A percentile compares a stretch with the other conserved stretches of the same genome.
Evolutionary conservation across 1,140 invertebrate genomes (phyloP).

Genomic region (Ephestia elutella): DNA sequence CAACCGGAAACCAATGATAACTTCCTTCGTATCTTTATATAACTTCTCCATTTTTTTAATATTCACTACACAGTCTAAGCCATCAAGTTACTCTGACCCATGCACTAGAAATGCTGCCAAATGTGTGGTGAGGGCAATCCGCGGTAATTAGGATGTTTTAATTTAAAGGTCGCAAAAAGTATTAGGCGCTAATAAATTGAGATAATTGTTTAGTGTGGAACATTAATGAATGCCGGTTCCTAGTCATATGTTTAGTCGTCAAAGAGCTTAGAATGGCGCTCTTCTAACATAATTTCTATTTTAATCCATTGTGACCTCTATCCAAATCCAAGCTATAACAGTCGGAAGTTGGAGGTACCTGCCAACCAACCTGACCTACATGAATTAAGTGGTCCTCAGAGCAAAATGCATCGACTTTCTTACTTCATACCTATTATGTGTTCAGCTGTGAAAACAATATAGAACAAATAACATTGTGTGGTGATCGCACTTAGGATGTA

Average conservation of each 20-base stretch:
- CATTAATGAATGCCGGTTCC: background rate
- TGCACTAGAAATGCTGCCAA: slow-evolving; percentile 27
- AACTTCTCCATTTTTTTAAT: slow-evolving; percentile 32
- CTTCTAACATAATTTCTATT: too few species aligned
- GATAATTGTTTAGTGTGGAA: slow-evolving; percentile 2
- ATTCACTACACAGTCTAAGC: slow-evolving; percentile 4
- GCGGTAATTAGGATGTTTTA: slow-evolving; percentile 50
- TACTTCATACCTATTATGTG: too few species aligned
- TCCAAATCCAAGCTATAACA: too few species aligned
- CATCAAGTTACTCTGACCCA: slow-evolving; percentile 4
- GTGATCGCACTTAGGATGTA: too few species aligned
- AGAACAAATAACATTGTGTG: too few species aligned
- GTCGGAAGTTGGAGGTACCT: too few species aligned
- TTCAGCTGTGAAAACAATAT: too few species aligned
- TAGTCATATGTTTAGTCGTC: background rate
- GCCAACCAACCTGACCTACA: too few species aligned
- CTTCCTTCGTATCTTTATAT: slow-evolving; percentile 33
- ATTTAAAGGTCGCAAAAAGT: slow-evolving; percentile 40
- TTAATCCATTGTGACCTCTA: too few species aligned
- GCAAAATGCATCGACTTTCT: too few species aligned
- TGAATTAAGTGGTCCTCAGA: too few species aligned
- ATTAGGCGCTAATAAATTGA: slow-evolving; percentile 28
- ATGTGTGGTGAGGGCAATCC: slow-evolving; percentile 28
- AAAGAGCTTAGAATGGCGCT: too few species aligned
- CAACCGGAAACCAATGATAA: slow-evolving; percentile 41